phyloP scores from a whole-genome alignment of 35 echinoderm and acorn worm genomes.

The Ophiothrix spiculata region DNA sequence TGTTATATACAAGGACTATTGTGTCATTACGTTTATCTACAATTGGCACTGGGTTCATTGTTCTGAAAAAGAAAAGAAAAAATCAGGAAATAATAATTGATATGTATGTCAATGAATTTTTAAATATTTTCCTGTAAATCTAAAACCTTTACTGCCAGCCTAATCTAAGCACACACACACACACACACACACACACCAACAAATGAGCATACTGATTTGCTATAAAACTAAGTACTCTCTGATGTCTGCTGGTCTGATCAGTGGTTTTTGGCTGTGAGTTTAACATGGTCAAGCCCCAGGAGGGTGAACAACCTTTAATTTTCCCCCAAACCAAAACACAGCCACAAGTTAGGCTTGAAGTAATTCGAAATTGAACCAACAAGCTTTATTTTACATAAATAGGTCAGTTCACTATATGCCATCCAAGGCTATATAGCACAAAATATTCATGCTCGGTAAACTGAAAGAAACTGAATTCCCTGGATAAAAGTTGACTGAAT shows the following conservation, averaged over 20 bases:
- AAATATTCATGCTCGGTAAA: too few relatives aligned
- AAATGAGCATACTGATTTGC: background rate
- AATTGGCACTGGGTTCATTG: constrained; percentile 81
- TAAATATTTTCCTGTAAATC: background rate
- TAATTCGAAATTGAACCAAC: too few relatives aligned
- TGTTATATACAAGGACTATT: constrained; percentile 51
- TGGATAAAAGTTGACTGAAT: too few relatives aligned
- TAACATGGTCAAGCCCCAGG: background rate
- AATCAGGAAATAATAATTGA: background rate
- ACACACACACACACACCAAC: background rate
- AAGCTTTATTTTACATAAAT: too few relatives aligned
- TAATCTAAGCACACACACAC: background rate
- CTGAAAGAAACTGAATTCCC: too few relatives aligned
- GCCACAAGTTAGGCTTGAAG: background rate
- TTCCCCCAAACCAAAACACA: background rate
- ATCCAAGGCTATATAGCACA: too few relatives aligned
- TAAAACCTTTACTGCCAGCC: background rate
- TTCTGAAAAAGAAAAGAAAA: constrained; percentile 33
- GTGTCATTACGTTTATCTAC: constrained; percentile 50
- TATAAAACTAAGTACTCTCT: background rate
- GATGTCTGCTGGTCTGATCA: background rate
- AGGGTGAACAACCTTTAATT: background rate
- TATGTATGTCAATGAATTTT: background rate
- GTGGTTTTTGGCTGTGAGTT: background rate
- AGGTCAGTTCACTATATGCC: too few relatives aligned